A percentile compares a stretch with the other conserved stretches of the same genome.
These are phyloP conservation scores for Carduelis carduelis DNA, from an alignment of 2,797 vertebrate species.

Conservation along the genomic window DNA sequence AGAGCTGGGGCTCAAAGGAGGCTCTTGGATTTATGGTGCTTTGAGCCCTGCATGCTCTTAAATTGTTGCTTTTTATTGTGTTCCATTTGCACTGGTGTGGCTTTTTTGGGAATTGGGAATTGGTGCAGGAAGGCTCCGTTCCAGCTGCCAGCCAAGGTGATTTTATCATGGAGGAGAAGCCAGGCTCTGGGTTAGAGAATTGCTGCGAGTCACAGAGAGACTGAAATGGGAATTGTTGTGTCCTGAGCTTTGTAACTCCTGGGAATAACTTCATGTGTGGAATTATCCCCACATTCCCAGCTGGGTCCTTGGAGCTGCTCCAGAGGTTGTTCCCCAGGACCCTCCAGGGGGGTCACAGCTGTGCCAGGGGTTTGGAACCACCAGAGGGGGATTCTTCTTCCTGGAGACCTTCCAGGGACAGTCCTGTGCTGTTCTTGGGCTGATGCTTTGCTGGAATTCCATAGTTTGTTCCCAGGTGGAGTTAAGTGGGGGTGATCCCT, in stretches of 20 bases:
- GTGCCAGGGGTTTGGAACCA: background rate
- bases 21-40: background rate
- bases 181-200: background rate
- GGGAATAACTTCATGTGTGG: accelerated
- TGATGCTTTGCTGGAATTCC: background rate
- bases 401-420: background rate
- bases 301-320: background rate
- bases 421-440: background rate
- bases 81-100: background rate
- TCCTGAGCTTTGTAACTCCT: background rate
- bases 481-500: background rate
- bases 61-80: background rate
- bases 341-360: background rate
- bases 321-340: background rate
- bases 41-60: background rate
- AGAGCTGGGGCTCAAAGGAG: background rate
- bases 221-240: background rate
- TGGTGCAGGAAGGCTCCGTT: background rate
- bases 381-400: background rate
- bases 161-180: background rate
- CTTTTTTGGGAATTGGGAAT: background rate
- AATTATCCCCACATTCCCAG: accelerated
- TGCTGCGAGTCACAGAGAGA: background rate
- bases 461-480: background rate
- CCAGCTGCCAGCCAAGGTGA: background rate